These are phyloP conservation scores for Mesochorus sp. DNA, from an alignment of 2,888 invertebrate genomes.

Conservation along the genomic window DNA sequence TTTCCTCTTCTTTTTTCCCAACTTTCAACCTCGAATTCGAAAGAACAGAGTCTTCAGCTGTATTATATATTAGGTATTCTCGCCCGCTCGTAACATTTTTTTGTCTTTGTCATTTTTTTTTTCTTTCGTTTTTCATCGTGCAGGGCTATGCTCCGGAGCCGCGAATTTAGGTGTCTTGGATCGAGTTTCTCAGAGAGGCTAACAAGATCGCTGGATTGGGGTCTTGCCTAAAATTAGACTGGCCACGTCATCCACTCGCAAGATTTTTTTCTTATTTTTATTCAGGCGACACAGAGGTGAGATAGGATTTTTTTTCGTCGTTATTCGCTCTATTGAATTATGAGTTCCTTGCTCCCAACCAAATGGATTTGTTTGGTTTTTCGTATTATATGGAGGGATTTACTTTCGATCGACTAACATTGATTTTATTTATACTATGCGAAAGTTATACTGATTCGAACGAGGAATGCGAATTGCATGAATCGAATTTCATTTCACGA, in stretches of 20 bases:
- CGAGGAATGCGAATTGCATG: not conserved
- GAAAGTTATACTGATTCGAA: not conserved
- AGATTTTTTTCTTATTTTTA: conserved; percentile 10
- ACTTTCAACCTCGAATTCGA: conserved; percentile 48
- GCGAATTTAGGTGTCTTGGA: conserved; percentile 32
- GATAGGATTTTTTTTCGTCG: not conserved
- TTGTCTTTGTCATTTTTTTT: conserved; percentile 4
- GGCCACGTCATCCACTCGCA: conserved; percentile 16
- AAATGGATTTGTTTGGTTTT: not conserved
- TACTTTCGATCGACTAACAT: not conserved
- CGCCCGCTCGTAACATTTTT: not conserved
- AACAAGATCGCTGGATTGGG: conserved; percentile 26
- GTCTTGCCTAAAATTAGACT: conserved; percentile 32
- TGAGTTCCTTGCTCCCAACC: not conserved
- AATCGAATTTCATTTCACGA: too few species aligned
- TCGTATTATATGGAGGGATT: not conserved
- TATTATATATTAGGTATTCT: conserved; percentile 42
- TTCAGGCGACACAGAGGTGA: not conserved
- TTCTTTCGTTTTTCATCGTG: conserved; percentile 9
- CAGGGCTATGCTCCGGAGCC: not conserved
- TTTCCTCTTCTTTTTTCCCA: conserved; percentile 18
- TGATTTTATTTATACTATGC: not conserved
- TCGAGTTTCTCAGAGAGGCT: conserved; percentile 1
- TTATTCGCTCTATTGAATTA: not conserved
- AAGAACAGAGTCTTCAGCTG: conserved; percentile 33